These are phyloP conservation scores for Spinibarbus caldwelli DNA, from an alignment of 2,797 vertebrate species.

Conservation along the genomic window DNA sequence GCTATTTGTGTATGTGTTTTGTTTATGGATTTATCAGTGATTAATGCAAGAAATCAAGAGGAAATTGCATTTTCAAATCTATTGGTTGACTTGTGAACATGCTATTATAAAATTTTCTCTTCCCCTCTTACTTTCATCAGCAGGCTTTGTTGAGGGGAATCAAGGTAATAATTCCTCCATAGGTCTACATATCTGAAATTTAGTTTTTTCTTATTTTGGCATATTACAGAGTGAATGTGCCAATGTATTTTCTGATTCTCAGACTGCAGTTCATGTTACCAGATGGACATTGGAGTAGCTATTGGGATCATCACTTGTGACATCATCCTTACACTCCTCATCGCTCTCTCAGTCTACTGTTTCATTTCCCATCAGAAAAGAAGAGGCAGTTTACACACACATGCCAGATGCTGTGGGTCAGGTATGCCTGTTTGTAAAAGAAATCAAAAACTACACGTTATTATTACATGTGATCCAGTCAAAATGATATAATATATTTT, in stretches of 20 bases:
- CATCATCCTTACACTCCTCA: conserved; percentile 77
- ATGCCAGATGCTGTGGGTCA: conserved; percentile 63
- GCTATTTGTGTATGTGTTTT: not conserved
- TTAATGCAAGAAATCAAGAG: not conserved
- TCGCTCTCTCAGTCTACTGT: conserved; percentile 75
- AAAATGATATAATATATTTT: not conserved
- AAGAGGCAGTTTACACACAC: conserved; percentile 43
- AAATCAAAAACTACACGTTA: not conserved
- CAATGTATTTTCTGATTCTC: conserved; percentile 22
- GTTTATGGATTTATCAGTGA: not conserved
- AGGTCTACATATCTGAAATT: conserved; percentile 11
- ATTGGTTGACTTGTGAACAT: not conserved
- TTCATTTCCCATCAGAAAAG: conserved; percentile 67
- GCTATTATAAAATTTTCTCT: not conserved
- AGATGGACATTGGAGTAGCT: conserved; percentile 70
- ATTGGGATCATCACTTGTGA: conserved; percentile 76
- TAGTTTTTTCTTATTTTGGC: not conserved
- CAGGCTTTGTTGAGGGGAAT: conserved; percentile 70
- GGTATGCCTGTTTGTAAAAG: conserved; percentile 35
- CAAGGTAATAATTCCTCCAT: conserved; percentile 66
- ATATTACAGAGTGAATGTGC: not conserved
- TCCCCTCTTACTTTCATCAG: conserved; percentile 40
- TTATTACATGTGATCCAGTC: not conserved
- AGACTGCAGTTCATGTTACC: conserved; percentile 75
- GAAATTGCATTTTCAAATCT: not conserved